Percentiles rank a stretch among this genome's conserved stretches.
phyloP scores from a whole-genome alignment of 2,113 vertebrate genomes.

The Burhinus oedicnemus region DNA sequence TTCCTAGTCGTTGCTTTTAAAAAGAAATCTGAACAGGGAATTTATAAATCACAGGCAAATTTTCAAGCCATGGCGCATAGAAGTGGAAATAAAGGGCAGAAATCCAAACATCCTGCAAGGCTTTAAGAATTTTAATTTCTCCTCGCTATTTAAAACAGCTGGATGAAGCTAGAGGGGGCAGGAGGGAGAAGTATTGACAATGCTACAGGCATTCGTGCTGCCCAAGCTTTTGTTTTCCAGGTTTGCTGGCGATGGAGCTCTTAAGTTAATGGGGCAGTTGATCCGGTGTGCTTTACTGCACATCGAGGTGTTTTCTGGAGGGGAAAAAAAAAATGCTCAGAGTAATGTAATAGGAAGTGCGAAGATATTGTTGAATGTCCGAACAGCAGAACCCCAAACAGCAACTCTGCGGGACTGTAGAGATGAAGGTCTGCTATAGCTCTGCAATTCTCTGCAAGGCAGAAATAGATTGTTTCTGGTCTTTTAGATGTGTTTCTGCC shows the following conservation, averaged over 20 bases:
- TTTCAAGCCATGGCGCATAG: conserved; percentile 32
- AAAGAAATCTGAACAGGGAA: conserved; percentile 25
- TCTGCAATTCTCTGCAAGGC: background rate
- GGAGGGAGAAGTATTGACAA: background rate
- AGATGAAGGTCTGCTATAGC: background rate
- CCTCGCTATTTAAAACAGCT: conserved; percentile 66
- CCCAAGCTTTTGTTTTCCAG: conserved; percentile 19
- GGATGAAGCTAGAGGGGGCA: conserved; percentile 40
- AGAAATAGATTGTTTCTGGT: background rate
- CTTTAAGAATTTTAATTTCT: conserved; percentile 68
- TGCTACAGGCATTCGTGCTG: background rate
- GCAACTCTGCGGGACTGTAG: background rate
- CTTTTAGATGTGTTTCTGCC: background rate
- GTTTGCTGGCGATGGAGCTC: background rate
- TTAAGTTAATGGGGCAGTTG: background rate
- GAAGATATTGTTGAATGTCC: background rate
- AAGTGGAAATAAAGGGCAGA: conserved; percentile 66
- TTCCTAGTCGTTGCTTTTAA: background rate
- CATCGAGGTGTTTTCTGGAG: background rate
- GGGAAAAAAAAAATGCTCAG: background rate
- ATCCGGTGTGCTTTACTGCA: background rate
- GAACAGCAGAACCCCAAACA: background rate
- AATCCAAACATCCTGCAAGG: conserved; percentile 62
- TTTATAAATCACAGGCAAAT: conserved; percentile 37
- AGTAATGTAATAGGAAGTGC: background rate